phyloP scores from a whole-genome alignment of 2,797 vertebrate genomes.

The Girardinus metallicus region DNA sequence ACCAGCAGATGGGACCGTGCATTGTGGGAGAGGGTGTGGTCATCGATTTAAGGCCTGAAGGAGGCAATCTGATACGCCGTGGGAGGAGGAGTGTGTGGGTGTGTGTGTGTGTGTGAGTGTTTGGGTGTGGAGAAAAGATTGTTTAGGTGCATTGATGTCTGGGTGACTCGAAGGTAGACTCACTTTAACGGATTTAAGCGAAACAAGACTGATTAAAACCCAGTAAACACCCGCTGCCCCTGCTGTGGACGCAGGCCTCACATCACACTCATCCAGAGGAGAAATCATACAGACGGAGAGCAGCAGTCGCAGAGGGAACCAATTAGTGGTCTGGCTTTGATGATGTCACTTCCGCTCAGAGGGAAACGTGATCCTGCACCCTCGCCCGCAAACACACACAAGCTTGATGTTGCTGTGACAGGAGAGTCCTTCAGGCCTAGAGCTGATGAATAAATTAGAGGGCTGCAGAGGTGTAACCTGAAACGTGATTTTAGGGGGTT shows the following conservation, averaged over 20 bases:
- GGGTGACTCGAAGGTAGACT: constrained; percentile 22
- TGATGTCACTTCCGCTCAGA: constrained; percentile 84
- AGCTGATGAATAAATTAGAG: constrained; percentile 60
- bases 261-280: constrained; percentile 7
- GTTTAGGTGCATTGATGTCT: constrained; percentile 24
- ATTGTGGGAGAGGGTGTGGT: constrained; percentile 71
- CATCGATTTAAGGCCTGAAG: constrained; percentile 58
- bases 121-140: constrained; percentile 21
- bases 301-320: constrained; percentile 80
- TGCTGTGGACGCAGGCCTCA: neutral
- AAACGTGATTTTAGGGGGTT: constrained; percentile 19
- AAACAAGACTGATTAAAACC: constrained; percentile 33
- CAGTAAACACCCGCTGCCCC: constrained; percentile 15
- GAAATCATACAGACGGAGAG: constrained; percentile 24
- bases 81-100: constrained; percentile 41
- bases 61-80: constrained; percentile 66
- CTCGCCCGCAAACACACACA: constrained; percentile 40
- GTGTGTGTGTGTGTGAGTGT: constrained; percentile 27
- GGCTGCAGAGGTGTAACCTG: constrained; percentile 37
- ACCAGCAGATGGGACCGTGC: constrained; percentile 33
- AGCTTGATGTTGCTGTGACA: constrained; percentile 34
- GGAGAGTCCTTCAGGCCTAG: constrained; percentile 42
- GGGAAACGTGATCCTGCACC: constrained; percentile 61
- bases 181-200: constrained; percentile 29
- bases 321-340: constrained; percentile 83